Conservation (phyloP, 2,888 invertebrate genomes). For the Amphipoea lucens region DNA sequence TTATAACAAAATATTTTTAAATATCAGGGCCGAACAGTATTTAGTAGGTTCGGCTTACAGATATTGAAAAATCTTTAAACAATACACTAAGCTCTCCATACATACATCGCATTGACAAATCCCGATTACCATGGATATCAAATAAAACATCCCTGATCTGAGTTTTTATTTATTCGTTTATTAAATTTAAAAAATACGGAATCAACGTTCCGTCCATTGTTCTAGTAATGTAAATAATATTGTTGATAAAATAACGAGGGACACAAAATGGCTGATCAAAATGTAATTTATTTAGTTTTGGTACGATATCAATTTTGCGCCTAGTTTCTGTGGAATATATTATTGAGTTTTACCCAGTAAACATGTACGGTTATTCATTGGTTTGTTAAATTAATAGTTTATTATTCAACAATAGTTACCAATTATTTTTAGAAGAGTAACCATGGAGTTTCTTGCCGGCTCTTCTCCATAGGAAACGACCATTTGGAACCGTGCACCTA, state of each 20-base stretch:
- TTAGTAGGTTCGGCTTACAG: not conserved
- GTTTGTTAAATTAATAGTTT: not conserved
- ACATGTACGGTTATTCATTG: not conserved
- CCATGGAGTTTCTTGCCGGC: too few species aligned
- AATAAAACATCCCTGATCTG: conserved; percentile 29
- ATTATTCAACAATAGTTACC: not conserved
- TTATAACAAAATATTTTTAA: not conserved
- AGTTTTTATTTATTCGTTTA: conserved; percentile 32
- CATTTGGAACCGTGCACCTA: too few species aligned
- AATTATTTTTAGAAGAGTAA: not conserved
- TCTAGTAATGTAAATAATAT: conserved; percentile 34
- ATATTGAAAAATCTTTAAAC: conserved; percentile 7
- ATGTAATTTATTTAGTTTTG: conserved; percentile 33
- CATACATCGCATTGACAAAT: conserved; percentile 30
- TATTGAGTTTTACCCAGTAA: not conserved
- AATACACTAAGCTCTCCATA: conserved; percentile 15
- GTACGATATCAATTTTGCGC: conserved; percentile 30
- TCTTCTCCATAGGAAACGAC: not conserved
- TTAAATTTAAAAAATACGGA: conserved; percentile 29
- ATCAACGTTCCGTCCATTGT: conserved; percentile 22
- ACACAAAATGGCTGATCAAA: conserved; percentile 44
- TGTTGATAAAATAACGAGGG: conserved; percentile 24
- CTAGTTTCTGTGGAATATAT: conserved; percentile 28
- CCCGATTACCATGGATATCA: conserved; percentile 22
- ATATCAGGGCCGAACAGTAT: not conserved